Percentiles rank a stretch among this genome's conserved stretches.
These are phyloP conservation scores for Zele albiditarsus DNA, from an alignment of 2,888 invertebrate genomes.

Conservation along the genomic window DNA sequence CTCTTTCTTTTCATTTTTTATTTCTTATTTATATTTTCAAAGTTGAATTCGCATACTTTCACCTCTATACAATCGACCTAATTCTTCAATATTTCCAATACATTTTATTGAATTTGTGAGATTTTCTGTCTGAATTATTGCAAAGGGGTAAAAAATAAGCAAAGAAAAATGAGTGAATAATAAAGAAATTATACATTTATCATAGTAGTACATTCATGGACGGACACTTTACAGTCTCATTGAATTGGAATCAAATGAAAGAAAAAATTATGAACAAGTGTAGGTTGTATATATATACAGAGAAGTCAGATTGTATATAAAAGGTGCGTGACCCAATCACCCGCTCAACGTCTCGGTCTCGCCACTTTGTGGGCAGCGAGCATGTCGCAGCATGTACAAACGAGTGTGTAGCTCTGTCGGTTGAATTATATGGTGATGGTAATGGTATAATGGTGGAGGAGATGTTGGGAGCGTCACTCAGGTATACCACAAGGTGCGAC, in stretches of 20 bases:
- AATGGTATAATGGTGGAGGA: neutral
- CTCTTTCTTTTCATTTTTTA: constrained; percentile 24
- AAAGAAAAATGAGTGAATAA: constrained; percentile 7
- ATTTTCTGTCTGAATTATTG: constrained; percentile 3
- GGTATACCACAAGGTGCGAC: constrained; percentile 72
- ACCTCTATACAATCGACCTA: constrained; percentile 40
- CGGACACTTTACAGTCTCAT: neutral
- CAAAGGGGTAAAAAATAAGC: neutral
- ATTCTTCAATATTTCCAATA: constrained; percentile 29
- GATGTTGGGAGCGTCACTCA: constrained; percentile 52
- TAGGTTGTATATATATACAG: constrained; percentile 58
- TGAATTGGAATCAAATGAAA: neutral
- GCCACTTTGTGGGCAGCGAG: constrained; percentile 42
- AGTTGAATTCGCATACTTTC: constrained; percentile 51
- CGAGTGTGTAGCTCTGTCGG: constrained; percentile 28
- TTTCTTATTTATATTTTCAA: constrained; percentile 8
- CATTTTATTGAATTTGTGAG: constrained; percentile 3
- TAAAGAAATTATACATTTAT: neutral
- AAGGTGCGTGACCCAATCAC: constrained; percentile 70
- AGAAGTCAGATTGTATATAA: constrained; percentile 24
- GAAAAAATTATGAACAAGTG: constrained; percentile 65
- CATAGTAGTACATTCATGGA: neutral
- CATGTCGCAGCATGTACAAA: constrained; percentile 35
- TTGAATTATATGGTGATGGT: constrained; percentile 33
- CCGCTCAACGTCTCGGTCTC: constrained; percentile 60